phyloP scores from a whole-genome alignment of 2,113 vertebrate genomes.

The Varanus salvator region DNA sequence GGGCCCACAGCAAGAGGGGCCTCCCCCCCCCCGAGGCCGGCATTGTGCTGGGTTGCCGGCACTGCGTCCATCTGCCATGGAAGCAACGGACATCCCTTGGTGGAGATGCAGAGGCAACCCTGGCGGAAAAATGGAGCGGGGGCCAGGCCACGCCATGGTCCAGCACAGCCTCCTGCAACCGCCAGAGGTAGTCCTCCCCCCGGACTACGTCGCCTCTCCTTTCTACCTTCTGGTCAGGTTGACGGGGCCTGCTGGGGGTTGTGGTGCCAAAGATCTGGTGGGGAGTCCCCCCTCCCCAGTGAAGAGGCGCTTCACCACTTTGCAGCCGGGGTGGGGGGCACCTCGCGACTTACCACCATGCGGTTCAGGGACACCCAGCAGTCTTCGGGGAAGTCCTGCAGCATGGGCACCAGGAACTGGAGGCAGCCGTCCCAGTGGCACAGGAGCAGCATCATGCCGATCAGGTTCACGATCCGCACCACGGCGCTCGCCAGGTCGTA shows the following conservation, averaged over 20 bases:
- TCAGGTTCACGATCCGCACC: constrained; percentile 95
- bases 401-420: constrained; percentile 98
- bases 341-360: constrained; percentile 91
- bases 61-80: background rate
- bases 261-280: no score
- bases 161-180: background rate
- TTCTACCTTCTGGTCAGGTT: no score
- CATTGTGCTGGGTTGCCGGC: no score
- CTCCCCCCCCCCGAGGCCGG: no score
- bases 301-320: background rate
- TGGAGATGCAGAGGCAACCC: background rate
- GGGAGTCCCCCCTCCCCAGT: background rate
- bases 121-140: no score
- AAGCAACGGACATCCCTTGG: background rate
- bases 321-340: background rate
- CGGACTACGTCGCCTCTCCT: no score
- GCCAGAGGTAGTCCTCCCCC: no score
- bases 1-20: no score
- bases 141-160: background rate
- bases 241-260: no score
- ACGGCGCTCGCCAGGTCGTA: constrained; percentile 97
- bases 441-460: constrained; percentile 98
- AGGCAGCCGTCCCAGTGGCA: constrained; percentile 99
- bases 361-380: constrained; percentile 98
- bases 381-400: constrained; percentile 95